Evolutionary conservation across 2,888 invertebrate species (phyloP).

Genomic region (Abscondita cerata): DNA sequence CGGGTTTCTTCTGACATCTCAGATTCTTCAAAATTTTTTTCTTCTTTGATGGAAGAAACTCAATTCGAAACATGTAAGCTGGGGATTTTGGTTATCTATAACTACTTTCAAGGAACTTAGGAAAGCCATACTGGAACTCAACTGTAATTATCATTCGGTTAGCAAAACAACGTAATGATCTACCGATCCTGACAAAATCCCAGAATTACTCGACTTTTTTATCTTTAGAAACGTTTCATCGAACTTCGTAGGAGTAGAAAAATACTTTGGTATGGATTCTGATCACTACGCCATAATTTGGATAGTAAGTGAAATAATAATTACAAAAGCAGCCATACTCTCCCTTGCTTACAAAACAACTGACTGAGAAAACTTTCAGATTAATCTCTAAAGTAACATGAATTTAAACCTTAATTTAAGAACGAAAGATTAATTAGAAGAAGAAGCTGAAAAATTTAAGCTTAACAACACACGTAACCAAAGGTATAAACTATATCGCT

Average conservation of each 20-base stretch:
- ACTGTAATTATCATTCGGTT: slow-evolving; percentile 23
- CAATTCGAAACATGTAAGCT: slow-evolving; percentile 30
- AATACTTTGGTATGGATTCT: slow-evolving; percentile 17
- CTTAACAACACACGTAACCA: too few species aligned
- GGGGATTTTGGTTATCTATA: slow-evolving; percentile 27
- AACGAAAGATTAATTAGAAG: slow-evolving; percentile 13
- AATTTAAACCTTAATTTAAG: slow-evolving; percentile 16
- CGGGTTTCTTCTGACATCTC: too few species aligned
- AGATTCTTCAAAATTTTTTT: too few species aligned
- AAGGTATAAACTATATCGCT: too few species aligned
- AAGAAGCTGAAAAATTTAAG: slow-evolving; percentile 16
- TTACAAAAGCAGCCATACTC: slow-evolving; percentile 12
- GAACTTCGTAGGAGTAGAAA: slow-evolving; percentile 11
- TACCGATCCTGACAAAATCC: slow-evolving; percentile 31
- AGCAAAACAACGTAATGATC: slow-evolving; percentile 41
- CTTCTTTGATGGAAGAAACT: slow-evolving; percentile 20
- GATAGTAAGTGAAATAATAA: slow-evolving; percentile 12
- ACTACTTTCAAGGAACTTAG: slow-evolving; percentile 18
- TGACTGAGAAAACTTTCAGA: slow-evolving; percentile 16
- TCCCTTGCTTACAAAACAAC: slow-evolving; percentile 13
- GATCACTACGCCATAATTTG: slow-evolving; percentile 11
- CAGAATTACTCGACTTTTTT: slow-evolving; percentile 15
- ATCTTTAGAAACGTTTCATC: slow-evolving; percentile 11
- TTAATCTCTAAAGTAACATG: slow-evolving; percentile 12
- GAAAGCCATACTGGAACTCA: slow-evolving; percentile 14